phyloP scores from a whole-genome alignment of 2,113 vertebrate species.

The Apteryx owenii region DNA sequence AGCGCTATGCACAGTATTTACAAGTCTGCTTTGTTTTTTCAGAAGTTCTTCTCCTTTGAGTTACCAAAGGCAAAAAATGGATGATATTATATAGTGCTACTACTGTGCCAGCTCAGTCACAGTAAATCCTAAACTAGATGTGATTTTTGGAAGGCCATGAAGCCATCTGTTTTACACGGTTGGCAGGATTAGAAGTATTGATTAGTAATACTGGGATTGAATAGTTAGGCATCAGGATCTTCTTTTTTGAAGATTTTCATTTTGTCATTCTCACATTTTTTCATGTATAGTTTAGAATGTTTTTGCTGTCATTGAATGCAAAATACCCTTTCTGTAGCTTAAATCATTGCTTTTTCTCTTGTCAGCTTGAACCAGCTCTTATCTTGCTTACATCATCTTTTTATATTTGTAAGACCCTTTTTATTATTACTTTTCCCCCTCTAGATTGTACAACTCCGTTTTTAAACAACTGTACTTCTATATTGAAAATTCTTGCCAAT shows the following conservation, averaged over 20 bases:
- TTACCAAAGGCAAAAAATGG: neutral
- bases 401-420: neutral
- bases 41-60: neutral
- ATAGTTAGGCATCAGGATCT: neutral
- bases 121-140: neutral
- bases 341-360: constrained; percentile 33
- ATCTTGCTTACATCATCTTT: neutral
- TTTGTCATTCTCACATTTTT: neutral
- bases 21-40: constrained; percentile 16
- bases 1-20: neutral
- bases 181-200: neutral
- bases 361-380: constrained; percentile 19
- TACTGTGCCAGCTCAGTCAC: neutral
- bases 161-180: neutral
- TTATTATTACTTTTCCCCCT: neutral
- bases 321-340: constrained; percentile 26
- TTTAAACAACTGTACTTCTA: neutral
- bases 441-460: neutral
- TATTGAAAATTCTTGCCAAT: neutral
- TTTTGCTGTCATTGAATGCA: constrained; percentile 31
- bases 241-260: neutral
- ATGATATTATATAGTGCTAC: neutral
- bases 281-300: neutral
- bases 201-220: neutral
- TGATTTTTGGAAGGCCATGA: neutral